These are phyloP conservation scores for Neogobius melanostomus DNA, from an alignment of 2,113 vertebrate species.

Conservation along the genomic window DNA sequence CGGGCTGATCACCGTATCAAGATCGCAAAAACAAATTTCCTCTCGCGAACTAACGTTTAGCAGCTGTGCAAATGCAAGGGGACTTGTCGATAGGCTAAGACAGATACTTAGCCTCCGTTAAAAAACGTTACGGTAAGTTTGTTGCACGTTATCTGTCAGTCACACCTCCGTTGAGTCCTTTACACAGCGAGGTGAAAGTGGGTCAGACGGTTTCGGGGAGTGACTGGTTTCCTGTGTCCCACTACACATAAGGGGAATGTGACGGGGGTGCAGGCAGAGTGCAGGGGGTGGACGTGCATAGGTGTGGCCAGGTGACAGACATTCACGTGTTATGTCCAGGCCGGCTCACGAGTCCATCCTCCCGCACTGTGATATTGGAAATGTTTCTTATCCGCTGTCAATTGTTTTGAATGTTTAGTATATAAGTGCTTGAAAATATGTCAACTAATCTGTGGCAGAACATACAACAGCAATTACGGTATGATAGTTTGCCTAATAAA, in stretches of 20 bases:
- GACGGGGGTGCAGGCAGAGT: background rate
- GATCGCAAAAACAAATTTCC: background rate
- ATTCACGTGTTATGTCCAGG: background rate
- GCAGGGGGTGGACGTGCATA: background rate
- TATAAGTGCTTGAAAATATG: no score
- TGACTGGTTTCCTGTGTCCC: conserved; percentile 11
- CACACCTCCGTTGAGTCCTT: background rate
- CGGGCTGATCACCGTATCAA: background rate
- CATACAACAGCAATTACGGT: no score
- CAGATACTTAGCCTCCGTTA: conserved; percentile 3
- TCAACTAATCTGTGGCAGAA: no score
- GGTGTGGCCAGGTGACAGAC: background rate
- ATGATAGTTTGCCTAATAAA: no score
- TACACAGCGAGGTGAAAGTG: background rate
- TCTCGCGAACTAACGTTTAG: background rate
- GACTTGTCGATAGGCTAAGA: background rate
- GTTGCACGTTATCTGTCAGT: background rate
- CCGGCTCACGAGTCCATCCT: no score
- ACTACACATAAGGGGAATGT: background rate
- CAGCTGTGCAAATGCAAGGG: conserved; percentile 1
- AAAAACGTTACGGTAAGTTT: background rate
- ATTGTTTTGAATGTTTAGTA: no score
- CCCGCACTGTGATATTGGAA: no score
- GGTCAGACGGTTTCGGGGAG: background rate
- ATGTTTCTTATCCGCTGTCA: no score